Evolutionary conservation across 2,113 vertebrate species (phyloP).

Genomic region (Bubo bubo): DNA sequence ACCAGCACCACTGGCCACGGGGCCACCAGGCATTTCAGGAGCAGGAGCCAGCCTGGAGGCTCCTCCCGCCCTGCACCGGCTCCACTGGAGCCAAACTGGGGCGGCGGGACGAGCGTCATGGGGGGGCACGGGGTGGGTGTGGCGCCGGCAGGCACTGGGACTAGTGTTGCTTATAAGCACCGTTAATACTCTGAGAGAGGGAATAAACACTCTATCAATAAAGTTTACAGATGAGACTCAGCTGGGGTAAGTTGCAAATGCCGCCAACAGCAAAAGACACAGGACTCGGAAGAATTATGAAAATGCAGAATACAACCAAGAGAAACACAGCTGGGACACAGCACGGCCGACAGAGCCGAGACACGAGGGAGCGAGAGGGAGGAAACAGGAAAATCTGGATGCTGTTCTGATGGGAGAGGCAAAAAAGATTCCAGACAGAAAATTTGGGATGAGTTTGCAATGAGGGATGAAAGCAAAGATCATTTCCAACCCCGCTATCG

Average conservation of each 20-base stretch:
- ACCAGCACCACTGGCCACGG: fast-evolving
- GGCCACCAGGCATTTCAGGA: fast-evolving
- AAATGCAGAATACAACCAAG: neutral
- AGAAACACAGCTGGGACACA: neutral
- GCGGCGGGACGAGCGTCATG: fast-evolving
- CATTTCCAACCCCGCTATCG: fast-evolving
- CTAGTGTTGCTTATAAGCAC: neutral
- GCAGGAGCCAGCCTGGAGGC: fast-evolving
- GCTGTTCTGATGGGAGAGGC: neutral
- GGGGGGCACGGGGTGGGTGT: fast-evolving
- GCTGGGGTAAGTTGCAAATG: neutral
- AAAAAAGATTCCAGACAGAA: neutral
- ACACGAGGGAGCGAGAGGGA: neutral
- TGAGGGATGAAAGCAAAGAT: neutral
- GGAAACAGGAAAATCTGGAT: neutral
- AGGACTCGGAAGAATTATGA: neutral
- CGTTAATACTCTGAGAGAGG: neutral
- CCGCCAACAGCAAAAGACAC: neutral
- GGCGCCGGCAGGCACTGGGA: fast-evolving
- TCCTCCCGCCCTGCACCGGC: neutral
- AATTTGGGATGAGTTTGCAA: neutral
- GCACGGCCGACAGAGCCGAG: neutral
- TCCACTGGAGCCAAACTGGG: fast-evolving
- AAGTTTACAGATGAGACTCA: neutral
- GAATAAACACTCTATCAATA: neutral